Percentiles rank a stretch among this genome's conserved stretches.
Conservation (phyloP, 2,113 vertebrate species). For the Camelus bactrianus region DNA sequence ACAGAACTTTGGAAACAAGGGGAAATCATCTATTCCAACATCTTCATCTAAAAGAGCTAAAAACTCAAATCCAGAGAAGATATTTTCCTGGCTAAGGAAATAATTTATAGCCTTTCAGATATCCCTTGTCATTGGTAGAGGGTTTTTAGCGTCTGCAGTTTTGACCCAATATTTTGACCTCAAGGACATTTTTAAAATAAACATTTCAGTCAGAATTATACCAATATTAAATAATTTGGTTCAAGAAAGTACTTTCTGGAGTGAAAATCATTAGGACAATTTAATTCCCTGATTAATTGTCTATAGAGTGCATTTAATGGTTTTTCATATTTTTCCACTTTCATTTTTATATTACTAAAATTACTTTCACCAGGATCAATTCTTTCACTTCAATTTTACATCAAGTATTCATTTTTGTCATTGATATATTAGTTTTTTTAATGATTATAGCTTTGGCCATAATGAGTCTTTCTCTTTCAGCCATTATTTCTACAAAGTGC, state of each 20-base stretch:
- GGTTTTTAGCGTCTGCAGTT: background rate
- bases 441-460: background rate
- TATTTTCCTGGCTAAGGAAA: background rate
- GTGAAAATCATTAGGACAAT: background rate
- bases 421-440: slow-evolving; percentile 40
- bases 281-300: slow-evolving; percentile 64
- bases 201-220: slow-evolving; percentile 24
- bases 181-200: slow-evolving; percentile 29
- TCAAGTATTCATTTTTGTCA: slow-evolving; percentile 54
- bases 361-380: slow-evolving; percentile 55
- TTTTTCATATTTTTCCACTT: slow-evolving; percentile 58
- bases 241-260: background rate
- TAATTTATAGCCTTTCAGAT: background rate
- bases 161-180: background rate
- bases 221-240: background rate
- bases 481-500: slow-evolving; percentile 37
- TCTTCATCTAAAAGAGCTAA: background rate
- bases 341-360: slow-evolving; percentile 55
- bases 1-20: slow-evolving; percentile 36
- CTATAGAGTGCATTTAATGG: background rate
- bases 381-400: slow-evolving; percentile 57
- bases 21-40: background rate
- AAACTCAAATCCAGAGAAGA: background rate
- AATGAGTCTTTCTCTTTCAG: slow-evolving; percentile 31
- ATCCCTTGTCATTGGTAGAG: background rate